Evolutionary conservation across 2,797 vertebrate genomes (phyloP).

Genomic region (Rhinichthys osculus): DNA sequence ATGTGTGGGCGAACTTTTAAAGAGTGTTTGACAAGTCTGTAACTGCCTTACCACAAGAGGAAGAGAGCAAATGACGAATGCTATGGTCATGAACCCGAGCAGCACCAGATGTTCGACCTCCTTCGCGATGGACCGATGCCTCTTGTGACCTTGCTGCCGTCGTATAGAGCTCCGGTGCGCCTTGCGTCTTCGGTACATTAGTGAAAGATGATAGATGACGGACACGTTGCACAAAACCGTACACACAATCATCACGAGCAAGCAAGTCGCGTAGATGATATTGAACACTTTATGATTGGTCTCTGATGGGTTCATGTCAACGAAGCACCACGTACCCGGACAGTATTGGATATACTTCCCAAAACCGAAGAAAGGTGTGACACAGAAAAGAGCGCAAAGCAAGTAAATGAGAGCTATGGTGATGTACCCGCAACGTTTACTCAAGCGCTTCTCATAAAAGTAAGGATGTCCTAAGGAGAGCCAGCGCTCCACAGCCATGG

Average conservation of each 20-base stretch:
- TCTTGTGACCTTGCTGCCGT: conserved; percentile 55
- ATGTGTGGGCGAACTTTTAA: neutral
- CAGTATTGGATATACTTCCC: conserved; percentile 79
- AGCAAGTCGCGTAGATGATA: conserved; percentile 72
- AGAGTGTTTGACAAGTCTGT: conserved; percentile 38
- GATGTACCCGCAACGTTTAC: conserved; percentile 61
- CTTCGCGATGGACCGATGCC: conserved; percentile 65
- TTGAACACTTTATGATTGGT: conserved; percentile 67
- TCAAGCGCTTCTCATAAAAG: conserved; percentile 65
- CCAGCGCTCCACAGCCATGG: conserved; percentile 78
- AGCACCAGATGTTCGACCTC: conserved; percentile 85
- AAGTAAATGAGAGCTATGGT: conserved; percentile 74
- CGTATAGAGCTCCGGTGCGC: conserved; percentile 65
- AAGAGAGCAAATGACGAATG: conserved; percentile 83
- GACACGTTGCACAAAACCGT: conserved; percentile 83
- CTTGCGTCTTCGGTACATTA: conserved; percentile 77
- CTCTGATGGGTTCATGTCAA: conserved; percentile 51
- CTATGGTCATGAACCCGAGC: conserved; percentile 82
- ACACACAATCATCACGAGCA: conserved; percentile 78
- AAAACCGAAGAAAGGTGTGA: conserved; percentile 73
- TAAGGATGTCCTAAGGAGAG: conserved; percentile 70
- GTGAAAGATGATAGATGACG: conserved; percentile 76
- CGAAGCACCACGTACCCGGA: conserved; percentile 89
- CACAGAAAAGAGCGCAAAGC: conserved; percentile 76
- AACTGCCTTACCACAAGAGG: conserved; percentile 80